Percentiles rank a stretch among this genome's conserved stretches.
phyloP scores from a whole-genome alignment of 2,888 invertebrate genomes.

The Antitype chi region DNA sequence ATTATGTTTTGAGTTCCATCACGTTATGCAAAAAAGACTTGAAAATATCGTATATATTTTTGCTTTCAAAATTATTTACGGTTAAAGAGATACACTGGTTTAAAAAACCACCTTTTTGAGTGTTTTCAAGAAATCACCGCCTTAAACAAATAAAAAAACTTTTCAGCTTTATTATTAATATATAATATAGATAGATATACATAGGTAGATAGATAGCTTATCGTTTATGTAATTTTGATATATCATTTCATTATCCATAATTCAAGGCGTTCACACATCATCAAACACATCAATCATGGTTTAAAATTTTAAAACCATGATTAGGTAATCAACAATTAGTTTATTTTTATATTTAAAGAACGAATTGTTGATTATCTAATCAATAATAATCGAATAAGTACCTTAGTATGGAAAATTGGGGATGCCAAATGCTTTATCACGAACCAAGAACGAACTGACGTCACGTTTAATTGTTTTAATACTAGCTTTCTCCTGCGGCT shows the following conservation, averaged over 20 bases:
- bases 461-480: conserved; percentile 2
- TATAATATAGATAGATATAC: too few species aligned
- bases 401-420: neutral
- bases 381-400: conserved; percentile 14
- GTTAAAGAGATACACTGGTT: too few species aligned
- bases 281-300: conserved; percentile 15
- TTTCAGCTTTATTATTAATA: too few species aligned
- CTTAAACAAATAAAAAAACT: too few species aligned
- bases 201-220: neutral
- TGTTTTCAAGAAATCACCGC: too few species aligned
- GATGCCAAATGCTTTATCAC: conserved; percentile 2
- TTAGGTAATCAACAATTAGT: too few species aligned
- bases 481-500: too few species aligned
- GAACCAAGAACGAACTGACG: neutral
- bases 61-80: too few species aligned
- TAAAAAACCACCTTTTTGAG: too few species aligned
- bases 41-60: too few species aligned
- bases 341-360: neutral
- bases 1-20: too few species aligned
- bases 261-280: conserved; percentile 8
- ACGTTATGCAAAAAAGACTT: too few species aligned
- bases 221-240: neutral
- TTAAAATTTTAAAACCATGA: neutral
- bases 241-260: neutral
- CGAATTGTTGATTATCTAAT: conserved; percentile 18